A percentile compares a stretch with the other conserved stretches of the same genome.
phyloP scores from a whole-genome alignment of 2,797 vertebrate genomes.

The Thalassophryne amazonica region DNA sequence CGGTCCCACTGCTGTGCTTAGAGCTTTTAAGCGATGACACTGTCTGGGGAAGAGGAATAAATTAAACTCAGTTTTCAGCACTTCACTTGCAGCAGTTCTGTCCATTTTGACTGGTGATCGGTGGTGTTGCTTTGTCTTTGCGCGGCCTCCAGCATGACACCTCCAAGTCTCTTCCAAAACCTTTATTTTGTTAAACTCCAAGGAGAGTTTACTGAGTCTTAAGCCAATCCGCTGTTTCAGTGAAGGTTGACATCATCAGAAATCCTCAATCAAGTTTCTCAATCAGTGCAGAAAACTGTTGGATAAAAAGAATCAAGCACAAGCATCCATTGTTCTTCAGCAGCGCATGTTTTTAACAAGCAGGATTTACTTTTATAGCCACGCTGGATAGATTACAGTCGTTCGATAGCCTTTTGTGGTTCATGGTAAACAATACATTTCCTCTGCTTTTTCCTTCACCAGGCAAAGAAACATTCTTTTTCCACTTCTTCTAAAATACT shows the following conservation, averaged over 20 bases:
- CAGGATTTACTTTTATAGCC: slow-evolving; percentile 24
- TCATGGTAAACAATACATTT: slow-evolving; percentile 40
- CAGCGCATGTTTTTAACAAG: slow-evolving; percentile 18
- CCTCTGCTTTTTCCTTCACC: slow-evolving; percentile 18
- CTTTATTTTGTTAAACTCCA: slow-evolving; percentile 9
- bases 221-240: not conserved
- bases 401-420: slow-evolving; percentile 27
- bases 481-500: slow-evolving; percentile 44
- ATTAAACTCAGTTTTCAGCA: slow-evolving; percentile 49
- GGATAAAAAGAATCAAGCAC: not conserved
- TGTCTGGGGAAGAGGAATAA: slow-evolving; percentile 26
- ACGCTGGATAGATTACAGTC: slow-evolving; percentile 12
- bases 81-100: slow-evolving; percentile 33
- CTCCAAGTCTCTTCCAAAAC: slow-evolving; percentile 8
- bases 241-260: not conserved
- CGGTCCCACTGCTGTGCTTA: slow-evolving; percentile 20
- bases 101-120: slow-evolving; percentile 21
- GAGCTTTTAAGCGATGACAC: slow-evolving; percentile 32
- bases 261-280: not conserved
- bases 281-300: not conserved
- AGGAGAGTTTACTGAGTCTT: not conserved
- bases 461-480: slow-evolving; percentile 43
- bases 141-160: slow-evolving; percentile 24
- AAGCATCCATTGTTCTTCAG: not conserved
- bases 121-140: slow-evolving; percentile 13